Evolutionary conservation across 2,797 vertebrate genomes (phyloP).

Genomic region (Knipowitschia caucasica): DNA sequence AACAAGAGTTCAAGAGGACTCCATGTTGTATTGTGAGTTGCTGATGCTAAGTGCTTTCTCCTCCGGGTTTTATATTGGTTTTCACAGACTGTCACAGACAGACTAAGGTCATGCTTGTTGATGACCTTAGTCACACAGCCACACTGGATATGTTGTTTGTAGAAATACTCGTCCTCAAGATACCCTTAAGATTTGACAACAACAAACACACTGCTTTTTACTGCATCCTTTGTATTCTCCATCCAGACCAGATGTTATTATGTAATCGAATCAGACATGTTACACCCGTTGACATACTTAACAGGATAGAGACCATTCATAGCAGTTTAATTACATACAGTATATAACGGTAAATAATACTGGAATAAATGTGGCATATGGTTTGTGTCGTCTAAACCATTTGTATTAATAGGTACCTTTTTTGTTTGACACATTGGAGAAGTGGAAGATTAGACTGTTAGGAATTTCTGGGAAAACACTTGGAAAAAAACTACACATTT

Average conservation of each 20-base stretch:
- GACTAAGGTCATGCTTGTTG: not conserved
- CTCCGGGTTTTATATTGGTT: not conserved
- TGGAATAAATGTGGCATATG: not conserved
- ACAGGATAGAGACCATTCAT: not conserved
- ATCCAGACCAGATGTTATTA: constrained; percentile 28
- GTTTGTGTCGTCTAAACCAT: not conserved
- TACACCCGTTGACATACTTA: not conserved
- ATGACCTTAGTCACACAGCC: not conserved
- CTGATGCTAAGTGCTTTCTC: constrained; percentile 7
- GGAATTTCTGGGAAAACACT: not conserved
- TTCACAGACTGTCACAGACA: not conserved
- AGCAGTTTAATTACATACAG: no score
- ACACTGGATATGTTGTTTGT: not conserved
- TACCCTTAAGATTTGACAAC: constrained; percentile 18
- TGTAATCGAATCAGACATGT: constrained; percentile 15
- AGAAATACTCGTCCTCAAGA: constrained; percentile 6
- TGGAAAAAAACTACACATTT: not conserved
- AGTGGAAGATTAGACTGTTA: not conserved
- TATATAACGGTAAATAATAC: no score
- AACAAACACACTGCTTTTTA: constrained; percentile 17
- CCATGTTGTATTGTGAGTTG: constrained; percentile 9
- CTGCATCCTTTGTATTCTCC: constrained; percentile 2
- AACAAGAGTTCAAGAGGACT: constrained; percentile 5
- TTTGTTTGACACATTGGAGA: not conserved
- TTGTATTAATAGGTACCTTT: not conserved